These are phyloP conservation scores for Eubasilissa regina DNA, from an alignment of 1,140 invertebrate genomes.

Conservation along the genomic window DNA sequence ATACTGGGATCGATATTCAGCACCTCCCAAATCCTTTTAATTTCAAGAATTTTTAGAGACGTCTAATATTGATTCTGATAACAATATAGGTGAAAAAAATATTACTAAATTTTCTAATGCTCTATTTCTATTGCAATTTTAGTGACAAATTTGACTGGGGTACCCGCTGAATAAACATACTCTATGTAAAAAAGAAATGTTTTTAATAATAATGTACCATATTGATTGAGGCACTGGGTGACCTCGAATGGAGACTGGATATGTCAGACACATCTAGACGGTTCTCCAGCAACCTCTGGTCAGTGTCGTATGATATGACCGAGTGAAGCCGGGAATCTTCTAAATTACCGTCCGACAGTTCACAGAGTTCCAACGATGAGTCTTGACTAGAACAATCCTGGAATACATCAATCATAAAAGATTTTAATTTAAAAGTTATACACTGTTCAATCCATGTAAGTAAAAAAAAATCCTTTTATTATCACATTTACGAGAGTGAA, in stretches of 20 bases:
- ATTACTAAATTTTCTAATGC: too few relatives aligned
- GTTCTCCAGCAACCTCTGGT: slow-evolving; percentile 65
- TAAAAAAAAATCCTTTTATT: neutral
- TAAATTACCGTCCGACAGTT: slow-evolving; percentile 64
- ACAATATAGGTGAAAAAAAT: too few relatives aligned
- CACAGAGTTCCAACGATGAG: slow-evolving; percentile 69
- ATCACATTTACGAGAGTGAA: neutral
- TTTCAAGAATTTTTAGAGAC: too few relatives aligned
- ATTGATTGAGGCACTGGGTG: slow-evolving; percentile 67
- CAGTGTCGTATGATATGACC: slow-evolving; percentile 62
- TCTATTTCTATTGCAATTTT: too few relatives aligned
- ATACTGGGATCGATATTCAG: too few relatives aligned
- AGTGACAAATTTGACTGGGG: too few relatives aligned
- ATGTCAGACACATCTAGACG: slow-evolving; percentile 68
- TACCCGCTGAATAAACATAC: too few relatives aligned
- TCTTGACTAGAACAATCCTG: slow-evolving; percentile 73
- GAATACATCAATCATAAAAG: slow-evolving; percentile 54
- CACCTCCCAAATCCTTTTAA: too few relatives aligned
- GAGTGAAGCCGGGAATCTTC: slow-evolving; percentile 65
- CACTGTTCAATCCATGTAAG: neutral
- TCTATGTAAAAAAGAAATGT: neutral
- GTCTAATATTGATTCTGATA: too few relatives aligned
- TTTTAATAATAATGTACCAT: slow-evolving; percentile 62
- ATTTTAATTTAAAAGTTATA: neutral
- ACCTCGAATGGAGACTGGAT: slow-evolving; percentile 67